Evolutionary conservation across 2,113 vertebrate species (phyloP).

Genomic region (rat (Rattus norvegicus)): DNA sequence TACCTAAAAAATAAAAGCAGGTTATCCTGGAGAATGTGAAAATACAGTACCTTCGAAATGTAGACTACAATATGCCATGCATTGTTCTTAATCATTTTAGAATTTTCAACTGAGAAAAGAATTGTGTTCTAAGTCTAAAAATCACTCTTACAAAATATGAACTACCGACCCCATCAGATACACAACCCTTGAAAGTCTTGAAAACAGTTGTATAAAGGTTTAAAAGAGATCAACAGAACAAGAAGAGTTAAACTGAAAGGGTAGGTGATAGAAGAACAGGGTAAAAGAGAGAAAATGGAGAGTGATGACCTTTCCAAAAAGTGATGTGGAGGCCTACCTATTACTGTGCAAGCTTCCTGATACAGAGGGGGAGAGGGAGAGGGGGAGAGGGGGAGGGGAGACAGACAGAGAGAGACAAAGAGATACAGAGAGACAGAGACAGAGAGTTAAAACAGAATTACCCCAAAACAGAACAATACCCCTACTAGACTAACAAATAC

Average conservation of each 20-base stretch:
- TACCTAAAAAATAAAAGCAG: neutral
- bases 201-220: neutral
- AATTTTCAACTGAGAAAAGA: constrained; percentile 19
- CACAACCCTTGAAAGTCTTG: neutral
- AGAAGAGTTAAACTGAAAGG: neutral
- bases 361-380: neutral
- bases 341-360: neutral
- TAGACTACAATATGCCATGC: neutral
- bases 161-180: neutral
- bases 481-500: neutral
- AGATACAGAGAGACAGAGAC: neutral
- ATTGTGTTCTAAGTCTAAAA: constrained; percentile 12
- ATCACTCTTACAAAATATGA: neutral
- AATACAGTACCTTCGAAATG: constrained; percentile 25
- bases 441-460: neutral
- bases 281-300: neutral
- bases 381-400: neutral
- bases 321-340: neutral
- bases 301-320: neutral
- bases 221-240: neutral
- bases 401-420: neutral
- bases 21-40: neutral
- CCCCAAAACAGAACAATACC: neutral
- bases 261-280: neutral
- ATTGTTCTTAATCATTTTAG: constrained; percentile 47